These are phyloP conservation scores for Diabrotica virgifera DNA, from an alignment of 1,140 invertebrate genomes.

Conservation along the genomic window DNA sequence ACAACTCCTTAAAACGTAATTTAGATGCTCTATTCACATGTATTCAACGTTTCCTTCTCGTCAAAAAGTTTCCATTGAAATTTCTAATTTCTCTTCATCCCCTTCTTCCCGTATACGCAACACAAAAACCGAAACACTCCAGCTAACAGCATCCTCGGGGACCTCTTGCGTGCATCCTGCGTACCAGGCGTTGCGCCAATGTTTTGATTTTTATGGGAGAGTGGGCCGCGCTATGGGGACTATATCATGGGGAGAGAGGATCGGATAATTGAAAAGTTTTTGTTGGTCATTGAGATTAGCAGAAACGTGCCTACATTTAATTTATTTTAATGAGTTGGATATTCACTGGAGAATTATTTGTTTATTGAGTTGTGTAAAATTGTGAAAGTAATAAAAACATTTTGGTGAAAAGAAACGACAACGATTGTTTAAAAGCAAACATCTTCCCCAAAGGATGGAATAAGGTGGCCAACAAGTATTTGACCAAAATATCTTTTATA, in stretches of 20 bases:
- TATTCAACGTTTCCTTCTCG: not conserved
- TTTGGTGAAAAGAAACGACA: too few relatives aligned
- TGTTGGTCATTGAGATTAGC: constrained; percentile 44
- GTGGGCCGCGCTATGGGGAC: constrained; percentile 30
- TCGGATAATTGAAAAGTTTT: constrained; percentile 43
- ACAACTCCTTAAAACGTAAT: not conserved
- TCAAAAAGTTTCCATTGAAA: constrained; percentile 2
- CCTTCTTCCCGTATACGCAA: constrained; percentile 1
- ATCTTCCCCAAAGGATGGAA: too few relatives aligned
- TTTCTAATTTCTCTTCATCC: constrained; percentile 6
- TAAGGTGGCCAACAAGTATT: too few relatives aligned
- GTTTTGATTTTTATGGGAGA: constrained; percentile 47
- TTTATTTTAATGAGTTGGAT: constrained; percentile 39
- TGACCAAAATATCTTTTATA: too few relatives aligned
- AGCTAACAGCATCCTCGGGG: constrained; percentile 29
- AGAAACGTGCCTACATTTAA: constrained; percentile 42
- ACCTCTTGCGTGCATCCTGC: constrained; percentile 16
- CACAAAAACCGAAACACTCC: constrained; percentile 7
- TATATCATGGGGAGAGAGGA: constrained; percentile 19
- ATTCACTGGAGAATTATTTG: constrained; percentile 26
- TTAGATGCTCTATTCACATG: not conserved
- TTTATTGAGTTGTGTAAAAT: constrained; percentile 14
- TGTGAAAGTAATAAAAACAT: not conserved
- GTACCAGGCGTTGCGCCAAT: constrained; percentile 33
- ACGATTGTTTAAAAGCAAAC: too few relatives aligned